Percentiles rank a stretch among this genome's conserved stretches.
Conservation (phyloP, 2,888 invertebrate species). For the Drosophila antonietae region DNA sequence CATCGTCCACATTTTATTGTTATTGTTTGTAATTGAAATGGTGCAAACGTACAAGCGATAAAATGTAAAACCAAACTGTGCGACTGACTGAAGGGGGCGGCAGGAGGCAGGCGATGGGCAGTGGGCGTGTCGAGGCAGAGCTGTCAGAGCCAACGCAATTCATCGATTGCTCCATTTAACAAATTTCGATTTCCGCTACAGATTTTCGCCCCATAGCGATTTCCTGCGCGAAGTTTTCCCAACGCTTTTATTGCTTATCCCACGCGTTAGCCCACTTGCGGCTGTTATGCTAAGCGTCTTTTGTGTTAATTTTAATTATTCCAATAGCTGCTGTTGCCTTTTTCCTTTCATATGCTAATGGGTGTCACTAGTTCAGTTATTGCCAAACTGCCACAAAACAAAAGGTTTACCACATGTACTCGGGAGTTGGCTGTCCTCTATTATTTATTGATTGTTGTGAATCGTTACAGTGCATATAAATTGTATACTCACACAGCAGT, state of each 20-base stretch:
- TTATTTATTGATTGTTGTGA: background rate
- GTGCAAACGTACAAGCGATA: slow-evolving; percentile 81
- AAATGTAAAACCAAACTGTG: slow-evolving; percentile 74
- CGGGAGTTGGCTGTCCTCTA: background rate
- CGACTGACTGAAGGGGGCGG: slow-evolving; percentile 6
- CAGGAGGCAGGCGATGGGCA: background rate
- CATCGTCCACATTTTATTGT: slow-evolving; percentile 67
- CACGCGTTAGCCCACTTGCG: slow-evolving; percentile 41
- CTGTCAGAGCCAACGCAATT: slow-evolving; percentile 48
- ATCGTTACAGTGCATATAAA: slow-evolving; percentile 3
- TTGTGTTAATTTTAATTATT: slow-evolving; percentile 68
- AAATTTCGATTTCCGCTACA: slow-evolving; percentile 81
- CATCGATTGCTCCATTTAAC: slow-evolving; percentile 82
- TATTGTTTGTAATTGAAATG: slow-evolving; percentile 82
- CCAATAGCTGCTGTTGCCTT: slow-evolving; percentile 24
- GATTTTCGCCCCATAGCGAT: slow-evolving; percentile 52
- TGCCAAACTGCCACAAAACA: background rate
- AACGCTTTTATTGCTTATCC: slow-evolving; percentile 63
- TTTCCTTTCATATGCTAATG: slow-evolving; percentile 35
- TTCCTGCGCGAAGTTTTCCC: slow-evolving; percentile 62
- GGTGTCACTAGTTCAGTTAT: slow-evolving; percentile 2
- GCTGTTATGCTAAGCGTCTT: slow-evolving; percentile 42
- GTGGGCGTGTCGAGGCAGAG: slow-evolving; percentile 14
- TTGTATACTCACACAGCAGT: background rate
- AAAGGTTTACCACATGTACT: background rate